phyloP scores from a whole-genome alignment of 2,888 invertebrate species.

The Formica aserva region DNA sequence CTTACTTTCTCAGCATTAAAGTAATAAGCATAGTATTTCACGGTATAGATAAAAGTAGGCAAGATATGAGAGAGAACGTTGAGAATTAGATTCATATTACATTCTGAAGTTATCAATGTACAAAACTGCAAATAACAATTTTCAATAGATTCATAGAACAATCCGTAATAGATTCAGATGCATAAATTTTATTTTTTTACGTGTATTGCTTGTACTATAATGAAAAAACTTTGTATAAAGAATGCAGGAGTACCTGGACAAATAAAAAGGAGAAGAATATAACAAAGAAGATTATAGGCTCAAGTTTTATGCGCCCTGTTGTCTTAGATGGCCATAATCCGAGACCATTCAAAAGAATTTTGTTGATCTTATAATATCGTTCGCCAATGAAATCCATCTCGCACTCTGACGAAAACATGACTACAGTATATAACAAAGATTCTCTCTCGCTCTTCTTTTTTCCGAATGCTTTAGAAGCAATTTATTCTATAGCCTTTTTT shows the following conservation, averaged over 20 bases:
- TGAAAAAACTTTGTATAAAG: background rate
- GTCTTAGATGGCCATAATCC: slow-evolving; percentile 39
- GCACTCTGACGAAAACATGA: background rate
- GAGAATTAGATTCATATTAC: background rate
- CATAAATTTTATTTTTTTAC: background rate
- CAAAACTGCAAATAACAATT: slow-evolving; percentile 24
- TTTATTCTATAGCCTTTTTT: background rate
- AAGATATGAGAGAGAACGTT: background rate
- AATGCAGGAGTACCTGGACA: slow-evolving; percentile 32
- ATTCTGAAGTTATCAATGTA: background rate
- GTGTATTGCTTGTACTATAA: background rate
- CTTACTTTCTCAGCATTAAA: slow-evolving; percentile 35
- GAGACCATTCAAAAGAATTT: slow-evolving; percentile 16
- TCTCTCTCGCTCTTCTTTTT: too few relatives aligned
- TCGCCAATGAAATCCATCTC: slow-evolving; percentile 36
- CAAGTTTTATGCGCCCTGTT: background rate
- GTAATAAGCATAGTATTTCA: slow-evolving; percentile 35
- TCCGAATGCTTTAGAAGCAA: background rate
- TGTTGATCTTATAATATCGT: slow-evolving; percentile 43
- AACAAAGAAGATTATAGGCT: background rate
- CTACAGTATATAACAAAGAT: background rate
- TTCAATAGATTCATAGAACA: background rate
- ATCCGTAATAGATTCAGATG: background rate
- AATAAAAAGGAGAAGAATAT: background rate
- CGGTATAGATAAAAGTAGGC: background rate